Percentiles rank a stretch among this genome's conserved stretches.
These are phyloP conservation scores for Eciton burchellii DNA, from an alignment of 1,140 invertebrate species.

Conservation along the genomic window DNA sequence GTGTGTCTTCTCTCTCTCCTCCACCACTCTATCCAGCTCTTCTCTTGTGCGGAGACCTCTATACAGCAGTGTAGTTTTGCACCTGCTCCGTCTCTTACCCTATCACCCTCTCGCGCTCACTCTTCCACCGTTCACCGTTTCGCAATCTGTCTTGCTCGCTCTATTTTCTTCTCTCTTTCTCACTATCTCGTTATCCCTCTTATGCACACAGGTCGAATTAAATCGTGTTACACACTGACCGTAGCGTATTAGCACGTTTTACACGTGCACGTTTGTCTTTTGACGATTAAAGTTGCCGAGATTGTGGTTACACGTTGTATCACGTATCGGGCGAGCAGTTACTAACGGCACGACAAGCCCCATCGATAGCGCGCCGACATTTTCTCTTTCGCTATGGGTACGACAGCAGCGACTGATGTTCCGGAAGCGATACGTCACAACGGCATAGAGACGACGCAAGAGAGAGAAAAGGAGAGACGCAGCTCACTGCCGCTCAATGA, in stretches of 20 bases:
- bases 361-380: slow-evolving; percentile 84
- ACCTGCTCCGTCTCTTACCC: slow-evolving; percentile 10
- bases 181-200: not conserved
- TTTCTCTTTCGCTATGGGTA: slow-evolving; percentile 78
- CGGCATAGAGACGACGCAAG: slow-evolving; percentile 20
- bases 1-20: slow-evolving; percentile 57
- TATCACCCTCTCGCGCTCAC: not conserved
- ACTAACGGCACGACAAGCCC: slow-evolving; percentile 81
- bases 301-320: not conserved
- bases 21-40: slow-evolving; percentile 52
- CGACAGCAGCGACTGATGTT: slow-evolving; percentile 74
- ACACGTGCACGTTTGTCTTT: not conserved
- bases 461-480: not conserved
- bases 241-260: slow-evolving; percentile 8
- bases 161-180: slow-evolving; percentile 5
- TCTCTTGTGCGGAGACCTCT: slow-evolving; percentile 17
- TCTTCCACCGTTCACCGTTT: not conserved
- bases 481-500: slow-evolving; percentile 1
- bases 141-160: not conserved
- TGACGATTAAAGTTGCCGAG: not conserved
- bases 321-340: slow-evolving; percentile 44
- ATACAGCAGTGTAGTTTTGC: slow-evolving; percentile 31
- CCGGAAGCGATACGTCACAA: slow-evolving; percentile 76
- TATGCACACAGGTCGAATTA: slow-evolving; percentile 25
- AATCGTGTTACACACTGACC: slow-evolving; percentile 54